phyloP scores from a whole-genome alignment of 2,888 invertebrate species.

The Troides helena region DNA sequence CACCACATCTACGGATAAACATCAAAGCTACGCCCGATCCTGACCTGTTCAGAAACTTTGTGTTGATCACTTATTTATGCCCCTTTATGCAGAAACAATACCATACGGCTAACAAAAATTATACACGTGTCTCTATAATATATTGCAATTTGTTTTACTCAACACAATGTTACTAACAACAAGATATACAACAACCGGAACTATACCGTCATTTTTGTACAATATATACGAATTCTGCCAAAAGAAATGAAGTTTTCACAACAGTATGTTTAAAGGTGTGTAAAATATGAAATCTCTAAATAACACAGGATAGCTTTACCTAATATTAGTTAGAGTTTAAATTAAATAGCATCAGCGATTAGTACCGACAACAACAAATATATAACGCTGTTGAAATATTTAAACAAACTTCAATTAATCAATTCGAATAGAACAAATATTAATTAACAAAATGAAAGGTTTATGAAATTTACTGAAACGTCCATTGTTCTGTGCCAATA shows the following conservation, averaged over 20 bases:
- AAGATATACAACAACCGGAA: background rate
- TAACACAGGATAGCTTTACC: too few species aligned
- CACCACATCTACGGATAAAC: slow-evolving; percentile 16
- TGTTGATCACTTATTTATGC: slow-evolving; percentile 17
- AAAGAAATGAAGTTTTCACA: too few species aligned
- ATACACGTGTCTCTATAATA: background rate
- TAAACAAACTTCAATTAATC: slow-evolving; percentile 5
- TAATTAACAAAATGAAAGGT: slow-evolving; percentile 48
- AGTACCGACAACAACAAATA: background rate
- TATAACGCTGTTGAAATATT: background rate
- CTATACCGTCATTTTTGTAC: background rate
- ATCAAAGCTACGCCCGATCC: slow-evolving; percentile 13
- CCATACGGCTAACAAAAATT: background rate
- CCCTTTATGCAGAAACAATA: slow-evolving; percentile 15
- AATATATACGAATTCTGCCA: background rate
- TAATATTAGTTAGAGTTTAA: background rate
- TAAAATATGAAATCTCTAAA: too few species aligned
- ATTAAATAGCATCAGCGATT: background rate
- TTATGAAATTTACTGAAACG: slow-evolving; percentile 51
- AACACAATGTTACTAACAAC: background rate
- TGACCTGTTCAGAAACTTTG: slow-evolving; percentile 6
- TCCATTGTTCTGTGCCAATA: slow-evolving; percentile 54
- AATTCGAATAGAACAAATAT: slow-evolving; percentile 38
- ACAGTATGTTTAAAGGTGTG: too few species aligned
- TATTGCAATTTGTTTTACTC: background rate